Percentiles rank a stretch among this genome's conserved stretches.
Conservation (phyloP, 2,113 vertebrate genomes). For the Ciconia stormi region DNA sequence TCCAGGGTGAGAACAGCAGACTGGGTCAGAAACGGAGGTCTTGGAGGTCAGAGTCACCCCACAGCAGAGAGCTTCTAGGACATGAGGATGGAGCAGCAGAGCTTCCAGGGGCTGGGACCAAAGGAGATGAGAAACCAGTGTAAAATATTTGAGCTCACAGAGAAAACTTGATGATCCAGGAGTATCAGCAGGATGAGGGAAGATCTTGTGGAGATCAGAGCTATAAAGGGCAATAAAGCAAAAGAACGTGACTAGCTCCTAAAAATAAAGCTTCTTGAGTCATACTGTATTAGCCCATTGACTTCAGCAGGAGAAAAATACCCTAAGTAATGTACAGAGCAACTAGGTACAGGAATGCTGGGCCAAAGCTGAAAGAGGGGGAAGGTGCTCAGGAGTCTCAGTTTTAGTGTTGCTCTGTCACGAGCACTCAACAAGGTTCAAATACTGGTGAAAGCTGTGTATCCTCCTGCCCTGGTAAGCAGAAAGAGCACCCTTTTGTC, state of each 20-base stretch:
- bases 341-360: neutral
- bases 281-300: neutral
- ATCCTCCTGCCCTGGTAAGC: neutral
- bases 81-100: neutral
- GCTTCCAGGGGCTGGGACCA: neutral
- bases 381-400: neutral
- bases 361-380: neutral
- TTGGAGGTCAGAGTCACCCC: neutral
- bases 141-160: neutral
- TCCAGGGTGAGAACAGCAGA: neutral
- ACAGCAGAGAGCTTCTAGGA: neutral
- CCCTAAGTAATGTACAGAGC: neutral
- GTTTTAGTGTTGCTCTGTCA: neutral
- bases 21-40: neutral
- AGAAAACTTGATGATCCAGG: neutral
- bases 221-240: neutral
- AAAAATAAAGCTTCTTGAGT: slow-evolving; percentile 11
- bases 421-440: neutral
- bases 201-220: neutral
- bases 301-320: neutral
- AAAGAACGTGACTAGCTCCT: neutral
- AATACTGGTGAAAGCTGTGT: neutral
- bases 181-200: neutral
- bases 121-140: neutral
- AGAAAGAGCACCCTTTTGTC: neutral